Evolutionary conservation across 2,113 vertebrate species (phyloP), one percentile per base, ranked within the genome.

Genomic region (Atlantisia rogersi): DNA sequence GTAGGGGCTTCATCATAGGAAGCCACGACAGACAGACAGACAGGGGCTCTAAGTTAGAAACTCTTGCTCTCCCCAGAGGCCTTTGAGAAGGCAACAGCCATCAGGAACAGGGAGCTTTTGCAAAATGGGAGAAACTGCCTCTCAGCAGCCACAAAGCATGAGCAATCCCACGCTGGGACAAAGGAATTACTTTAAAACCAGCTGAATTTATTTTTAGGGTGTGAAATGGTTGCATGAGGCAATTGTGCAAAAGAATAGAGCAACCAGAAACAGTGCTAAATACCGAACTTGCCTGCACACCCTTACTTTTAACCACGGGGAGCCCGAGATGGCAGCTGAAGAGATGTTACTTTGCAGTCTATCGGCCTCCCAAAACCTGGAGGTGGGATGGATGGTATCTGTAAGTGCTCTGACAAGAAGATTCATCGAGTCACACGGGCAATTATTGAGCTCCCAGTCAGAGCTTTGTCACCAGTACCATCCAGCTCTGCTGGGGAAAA

Each of bases 151-250:
- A 3, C 5, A 25, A 52, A 82, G 40, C 2, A 0, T 56, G 63
- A 56, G 21, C 74, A 50, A 3, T 42, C 53, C 53, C 39, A 79
- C 26, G 22, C 0, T 11, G 32, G 42, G 79, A 82, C 82, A 89
- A 77, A 82, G 63, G 50, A 82, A 56, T n/a, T 90, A 24, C 53
- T 90, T 82, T 76, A 68, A 81, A 92, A 69, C 18, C 80, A 90
- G 44, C 11, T 76, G 79, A 62, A 12, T 56, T 90, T 95, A 88
- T 82, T 95, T 94, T 88, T 68, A 82, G 70, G 53, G 55, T 82
- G 67, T 82, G 64, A 89, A 87, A 77, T 50, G 32, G 69, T 56
- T 69, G 18, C 50, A 44, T 15, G 50, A 94, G 44, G 86, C 77
- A 87, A 67, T 25, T 32, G 25, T 58, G 39, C 76, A 22, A 82